Evolutionary conservation across 1,140 invertebrate genomes (phyloP).

Genomic region (Aphidius gifuensis): DNA sequence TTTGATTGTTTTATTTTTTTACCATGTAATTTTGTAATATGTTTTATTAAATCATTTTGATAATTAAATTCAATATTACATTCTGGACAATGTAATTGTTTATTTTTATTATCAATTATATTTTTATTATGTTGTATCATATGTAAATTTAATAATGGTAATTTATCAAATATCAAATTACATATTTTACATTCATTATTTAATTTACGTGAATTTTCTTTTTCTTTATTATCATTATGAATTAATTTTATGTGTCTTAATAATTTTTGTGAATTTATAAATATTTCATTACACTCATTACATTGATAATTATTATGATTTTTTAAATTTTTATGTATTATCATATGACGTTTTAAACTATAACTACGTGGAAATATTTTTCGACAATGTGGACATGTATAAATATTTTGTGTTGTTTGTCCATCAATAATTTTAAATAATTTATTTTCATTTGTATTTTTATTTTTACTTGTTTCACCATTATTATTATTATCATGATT

Average conservation of each 20-base stretch:
- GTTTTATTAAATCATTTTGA: slow-evolving; percentile 56
- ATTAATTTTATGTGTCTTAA: slow-evolving; percentile 45
- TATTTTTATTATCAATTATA: slow-evolving; percentile 34
- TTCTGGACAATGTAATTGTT: slow-evolving; percentile 47
- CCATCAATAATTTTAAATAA: slow-evolving; percentile 39
- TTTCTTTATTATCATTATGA: slow-evolving; percentile 42
- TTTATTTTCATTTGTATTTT: slow-evolving; percentile 21
- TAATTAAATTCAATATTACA: slow-evolving; percentile 51
- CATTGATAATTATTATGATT: slow-evolving; percentile 42
- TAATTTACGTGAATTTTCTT: slow-evolving; percentile 46
- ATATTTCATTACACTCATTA: slow-evolving; percentile 46
- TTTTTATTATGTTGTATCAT: slow-evolving; percentile 57
- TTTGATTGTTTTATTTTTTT: neutral
- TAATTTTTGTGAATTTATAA: slow-evolving; percentile 50
- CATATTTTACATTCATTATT: slow-evolving; percentile 57
- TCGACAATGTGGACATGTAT: slow-evolving; percentile 43
- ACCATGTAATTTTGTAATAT: slow-evolving; percentile 57
- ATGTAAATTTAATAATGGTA: slow-evolving; percentile 59
- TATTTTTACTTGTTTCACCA: neutral
- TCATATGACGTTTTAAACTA: slow-evolving; percentile 50
- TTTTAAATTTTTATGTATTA: slow-evolving; percentile 50
- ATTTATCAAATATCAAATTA: slow-evolving; percentile 58
- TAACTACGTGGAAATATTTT: slow-evolving; percentile 52
- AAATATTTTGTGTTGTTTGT: slow-evolving; percentile 28
- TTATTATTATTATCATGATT: slow-evolving; percentile 49